Evolutionary conservation across 53 echinoderm and acorn worm genomes (phyloP).

Genomic region (Antedon mediterranea): DNA sequence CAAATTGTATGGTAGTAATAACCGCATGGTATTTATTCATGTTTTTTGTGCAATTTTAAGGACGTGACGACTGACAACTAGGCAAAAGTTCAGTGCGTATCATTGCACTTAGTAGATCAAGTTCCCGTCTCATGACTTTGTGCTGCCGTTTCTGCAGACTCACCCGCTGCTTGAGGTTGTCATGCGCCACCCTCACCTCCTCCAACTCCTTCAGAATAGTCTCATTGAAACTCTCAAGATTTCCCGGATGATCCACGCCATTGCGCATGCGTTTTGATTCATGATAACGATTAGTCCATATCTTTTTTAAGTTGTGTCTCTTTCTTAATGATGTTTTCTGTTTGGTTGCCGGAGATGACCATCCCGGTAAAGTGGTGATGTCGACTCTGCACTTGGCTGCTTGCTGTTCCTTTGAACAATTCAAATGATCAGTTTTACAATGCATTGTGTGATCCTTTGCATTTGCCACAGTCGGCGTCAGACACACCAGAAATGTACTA

Average conservation of each 20-base stretch:
- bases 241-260: background rate
- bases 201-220: background rate
- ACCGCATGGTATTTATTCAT: too few relatives aligned
- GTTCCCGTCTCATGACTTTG: background rate
- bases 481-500: background rate
- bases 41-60: background rate
- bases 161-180: background rate
- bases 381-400: background rate
- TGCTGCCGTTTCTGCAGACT: background rate
- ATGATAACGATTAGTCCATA: background rate
- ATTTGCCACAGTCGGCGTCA: background rate
- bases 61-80: background rate
- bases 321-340: background rate
- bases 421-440: too few relatives aligned
- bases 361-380: background rate
- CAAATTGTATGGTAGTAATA: too few relatives aligned
- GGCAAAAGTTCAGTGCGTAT: background rate
- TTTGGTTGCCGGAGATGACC: background rate
- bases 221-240: background rate
- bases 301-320: background rate
- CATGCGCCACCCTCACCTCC: background rate
- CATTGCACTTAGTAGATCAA: background rate
- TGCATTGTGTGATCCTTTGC: background rate
- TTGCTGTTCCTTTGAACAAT: background rate
- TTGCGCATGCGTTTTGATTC: background rate